These are phyloP conservation scores for Urechis unicinctus DNA, from an alignment of 2,888 invertebrate genomes.

Conservation along the genomic window DNA sequence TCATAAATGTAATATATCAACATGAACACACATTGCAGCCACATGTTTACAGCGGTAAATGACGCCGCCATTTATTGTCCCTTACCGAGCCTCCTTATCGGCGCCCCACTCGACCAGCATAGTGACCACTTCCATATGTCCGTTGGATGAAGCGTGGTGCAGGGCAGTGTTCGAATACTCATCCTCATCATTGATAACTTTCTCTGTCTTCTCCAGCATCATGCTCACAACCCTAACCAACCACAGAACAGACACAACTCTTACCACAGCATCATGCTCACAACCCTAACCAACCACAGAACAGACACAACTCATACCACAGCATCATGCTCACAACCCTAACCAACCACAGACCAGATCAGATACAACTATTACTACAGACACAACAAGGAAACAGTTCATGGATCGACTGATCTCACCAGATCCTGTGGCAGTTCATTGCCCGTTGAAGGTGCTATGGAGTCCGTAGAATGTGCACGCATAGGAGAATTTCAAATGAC, in stretches of 20 bases:
- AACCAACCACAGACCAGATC: too few relatives aligned
- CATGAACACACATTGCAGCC: background rate
- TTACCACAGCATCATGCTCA: conserved; percentile 4
- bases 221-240: conserved; percentile 5
- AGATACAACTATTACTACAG: too few relatives aligned
- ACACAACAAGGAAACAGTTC: too few relatives aligned
- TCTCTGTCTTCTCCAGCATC: conserved; percentile 4
- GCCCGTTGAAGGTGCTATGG: too few relatives aligned
- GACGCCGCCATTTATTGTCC: background rate
- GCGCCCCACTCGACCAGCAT: conserved; percentile 9
- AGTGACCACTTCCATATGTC: conserved; percentile 13
- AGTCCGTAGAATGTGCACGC: too few relatives aligned
- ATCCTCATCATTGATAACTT: conserved; percentile 16
- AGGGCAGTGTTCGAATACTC: conserved; percentile 18
- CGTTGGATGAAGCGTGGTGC: conserved; percentile 11
- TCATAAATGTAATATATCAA: background rate
- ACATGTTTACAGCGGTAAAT: background rate
- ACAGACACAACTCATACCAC: too few relatives aligned
- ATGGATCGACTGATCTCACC: too few relatives aligned
- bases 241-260: too few relatives aligned
- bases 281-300: conserved; percentile 7
- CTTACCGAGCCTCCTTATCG: conserved; percentile 4
- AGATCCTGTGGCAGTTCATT: too few relatives aligned
- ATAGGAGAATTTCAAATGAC: too few relatives aligned
- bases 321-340: conserved; percentile 8